Evolutionary conservation across 2,888 invertebrate species (phyloP), one percentile per base, ranked within the genome.

Genomic region (Hypomecis atomaria): DNA sequence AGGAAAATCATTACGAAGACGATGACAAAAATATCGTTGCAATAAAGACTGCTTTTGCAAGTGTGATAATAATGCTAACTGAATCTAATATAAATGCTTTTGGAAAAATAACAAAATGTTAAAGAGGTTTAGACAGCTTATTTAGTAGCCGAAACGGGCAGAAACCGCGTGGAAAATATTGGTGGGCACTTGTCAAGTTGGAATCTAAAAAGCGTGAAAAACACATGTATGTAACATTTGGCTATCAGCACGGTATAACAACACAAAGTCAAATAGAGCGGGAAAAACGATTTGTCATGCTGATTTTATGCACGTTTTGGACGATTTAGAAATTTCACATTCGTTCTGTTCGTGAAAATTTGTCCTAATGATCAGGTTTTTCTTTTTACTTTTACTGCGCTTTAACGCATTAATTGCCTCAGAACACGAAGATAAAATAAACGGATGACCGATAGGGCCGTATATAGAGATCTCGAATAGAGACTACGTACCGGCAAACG

Each of bases 191-290:
- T 11, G 37, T 10, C 37, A 38, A 10, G 45, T 56, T 2, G 23
- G n/a, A 23, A 45, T 56, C 11, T 6, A 38, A 57, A 45, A 47
- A 45, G 11, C 57, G 52, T 62, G 45, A 45, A 62, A 49, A n/a
- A 62, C 45, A 45, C 23, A 45, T 44, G 36, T 56, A 6, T 40
- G 10, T 54, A 48, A 54, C 33, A 43, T 62, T 53, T 7, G 47
- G 42, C 40, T 37, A 58, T 63, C 48, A 37, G 43, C 48, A 37
- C 47, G 43, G 57, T 38, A 43, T 49, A 49, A 34, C 57, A 48
- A 72, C 72, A 71, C 69, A 72, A 71, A 60, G 55, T 66, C 72
- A 84, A 87, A 78, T 85, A 81, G 85, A 87, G 81, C 84, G 83
- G 66, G 75, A 78, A 84, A 23, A 82, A 76, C 72, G 71, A 81